Conservation (phyloP, 2,797 vertebrate species). For the Mus spretus region DNA sequence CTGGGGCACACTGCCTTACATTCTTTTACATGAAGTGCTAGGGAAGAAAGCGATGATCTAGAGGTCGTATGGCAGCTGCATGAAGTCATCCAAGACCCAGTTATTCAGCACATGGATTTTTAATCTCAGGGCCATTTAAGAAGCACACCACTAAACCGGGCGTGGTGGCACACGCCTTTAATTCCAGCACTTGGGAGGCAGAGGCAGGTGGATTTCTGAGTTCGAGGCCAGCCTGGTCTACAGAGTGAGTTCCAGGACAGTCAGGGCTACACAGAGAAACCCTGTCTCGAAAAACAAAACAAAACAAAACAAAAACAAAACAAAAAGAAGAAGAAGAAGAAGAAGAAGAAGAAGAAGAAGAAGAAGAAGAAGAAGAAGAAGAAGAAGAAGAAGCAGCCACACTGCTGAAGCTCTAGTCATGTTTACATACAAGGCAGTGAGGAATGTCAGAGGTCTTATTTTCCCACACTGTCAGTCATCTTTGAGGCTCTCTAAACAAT, state of each 20-base stretch:
- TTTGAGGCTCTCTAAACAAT: conserved; percentile 11
- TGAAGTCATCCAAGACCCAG: background rate
- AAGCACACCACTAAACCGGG: background rate
- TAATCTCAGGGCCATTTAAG: background rate
- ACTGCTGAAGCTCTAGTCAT: background rate
- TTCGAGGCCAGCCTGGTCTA: too few species aligned
- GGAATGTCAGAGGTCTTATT: conserved; percentile 8
- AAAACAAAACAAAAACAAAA: too few species aligned
- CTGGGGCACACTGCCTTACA: background rate
- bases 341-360: too few species aligned
- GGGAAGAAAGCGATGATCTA: background rate
- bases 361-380: too few species aligned
- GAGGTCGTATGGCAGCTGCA: background rate
- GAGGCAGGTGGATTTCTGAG: too few species aligned
- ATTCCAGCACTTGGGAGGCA: too few species aligned
- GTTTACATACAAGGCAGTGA: background rate
- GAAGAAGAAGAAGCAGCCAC: too few species aligned
- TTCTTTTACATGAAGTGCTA: conserved; percentile 8
- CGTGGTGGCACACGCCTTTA: too few species aligned
- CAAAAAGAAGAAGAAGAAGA: too few species aligned
- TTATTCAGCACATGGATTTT: background rate
- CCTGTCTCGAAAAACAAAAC: too few species aligned
- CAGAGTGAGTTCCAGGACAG: too few species aligned
- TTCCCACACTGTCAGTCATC: background rate
- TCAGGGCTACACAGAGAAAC: too few species aligned